Base-by-base conservation (phyloP, 1,140 invertebrate genomes). In the Pemphigus obesinymphae region DNA sequence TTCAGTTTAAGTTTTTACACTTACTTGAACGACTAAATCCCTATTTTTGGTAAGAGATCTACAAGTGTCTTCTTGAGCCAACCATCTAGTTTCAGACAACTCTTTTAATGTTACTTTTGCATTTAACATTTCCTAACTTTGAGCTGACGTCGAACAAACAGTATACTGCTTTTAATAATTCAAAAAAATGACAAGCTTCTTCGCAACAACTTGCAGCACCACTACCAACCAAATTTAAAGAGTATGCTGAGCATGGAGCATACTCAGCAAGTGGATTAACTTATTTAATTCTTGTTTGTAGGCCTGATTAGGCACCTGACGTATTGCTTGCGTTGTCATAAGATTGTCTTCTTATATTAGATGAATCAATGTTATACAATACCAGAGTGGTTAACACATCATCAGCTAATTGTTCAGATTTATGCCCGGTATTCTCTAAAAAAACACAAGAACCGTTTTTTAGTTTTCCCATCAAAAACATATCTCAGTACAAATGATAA, bases 141-240 rank as follows among this genome's bases (percentile, higher is more conserved):
- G 63, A 37, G 63, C 37, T n/a, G 58, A 63, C 17, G 58, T 26
- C 10, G 58, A 63, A 63, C 10, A 63, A 63, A 31, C 48, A 63
- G 31, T 34, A 63, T 29, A 63, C 58, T 29, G 58, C 26, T 63
- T 63, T 23, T 66, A 66, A 10, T 8, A 66, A 7, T 66, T 66
- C 29, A 66, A 31, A 37, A 66, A 66, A 66, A 37, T 66, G n/a
- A 66, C 61, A 37, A 2, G 70, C 34, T 73, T 43, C 70, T 26
- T 66, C 61, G 34, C 61, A 66, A n/a, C 29, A 66, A 66, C 5
- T 66, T 66, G 70, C 70, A 1, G 70, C 70, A 50, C 37, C 29
- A 73, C n/a, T 73, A 45, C 70, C 70, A 45, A 73, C 70, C 26
- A 73, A 73, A 73, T 73, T 73, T 73, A 73, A 5, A 31, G 40